Base-by-base conservation (phyloP, 2,113 vertebrate species). In the Coptodon rendalli region DNA sequence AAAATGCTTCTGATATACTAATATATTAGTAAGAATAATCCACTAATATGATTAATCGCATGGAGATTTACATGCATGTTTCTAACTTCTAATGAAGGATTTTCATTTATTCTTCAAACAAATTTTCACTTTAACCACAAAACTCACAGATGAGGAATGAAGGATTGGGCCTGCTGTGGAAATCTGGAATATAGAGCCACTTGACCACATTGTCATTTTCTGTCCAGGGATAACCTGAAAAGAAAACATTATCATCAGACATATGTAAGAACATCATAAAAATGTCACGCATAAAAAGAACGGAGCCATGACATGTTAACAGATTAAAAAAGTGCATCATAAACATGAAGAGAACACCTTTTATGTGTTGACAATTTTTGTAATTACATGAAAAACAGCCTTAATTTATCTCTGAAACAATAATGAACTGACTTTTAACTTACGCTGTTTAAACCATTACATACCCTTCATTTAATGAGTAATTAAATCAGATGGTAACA, bases 111-210 rank as follows among this genome's bases (percentile, higher is more conserved):
- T 24, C 13, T n/a, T 38, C 24, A 63, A 63, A 78, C 2, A 9
- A 34, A 45, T 63, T 17, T 82, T 19, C 59, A 17, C 4, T 61
- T 76, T 17, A 27, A 54, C 22, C 12, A n/a, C 5, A n/a, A 16
- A 40, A 89, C 90, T n/a, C 96, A 99, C 99, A 99, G 90, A 98
- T 95, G 61, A 99, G 98, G 87, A 99, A 99, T 57, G 96, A 91
- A 0, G 99, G 95, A 89, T 97, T 97, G 78, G 99, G 99, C 31
- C 85, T 95, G 84, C 97, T 97, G 86, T 93, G 96, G 96, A 99
- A 99, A 86, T 99, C 98, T 34, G 99, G 99, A 86, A 99, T 96
- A 87, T 98, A 99, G 57, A 99, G 96, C 99, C 99, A 99, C 93
- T 99, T 99, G 93, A 99, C 97, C 94, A 99, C 97, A 24, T 99